A percentile compares a stretch with the other conserved stretches of the same genome.
Conservation (phyloP, 1,140 invertebrate species). For the Artemia franciscana region DNA sequence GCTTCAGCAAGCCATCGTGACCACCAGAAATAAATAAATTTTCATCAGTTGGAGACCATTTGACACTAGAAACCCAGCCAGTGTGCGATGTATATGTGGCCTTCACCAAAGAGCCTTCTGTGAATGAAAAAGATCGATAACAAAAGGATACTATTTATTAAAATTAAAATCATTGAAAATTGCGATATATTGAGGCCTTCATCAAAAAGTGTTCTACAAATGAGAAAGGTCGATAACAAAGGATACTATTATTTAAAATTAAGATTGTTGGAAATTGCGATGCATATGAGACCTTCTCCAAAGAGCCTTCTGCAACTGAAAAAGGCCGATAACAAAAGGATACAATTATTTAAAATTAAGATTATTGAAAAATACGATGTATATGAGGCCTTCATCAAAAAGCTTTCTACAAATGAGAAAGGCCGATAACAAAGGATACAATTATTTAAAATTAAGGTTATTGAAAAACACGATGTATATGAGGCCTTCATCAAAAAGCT, state of each 20-base stretch:
- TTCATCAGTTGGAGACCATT: slow-evolving; percentile 65
- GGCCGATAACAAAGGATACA: too few relatives aligned
- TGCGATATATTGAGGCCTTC: too few relatives aligned
- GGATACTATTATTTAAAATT: background rate
- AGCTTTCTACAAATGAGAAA: too few relatives aligned
- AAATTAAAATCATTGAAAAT: background rate
- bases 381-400: too few relatives aligned
- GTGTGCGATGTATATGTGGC: slow-evolving; percentile 66
- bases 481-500: slow-evolving; percentile 60
- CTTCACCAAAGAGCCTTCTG: slow-evolving; percentile 68
- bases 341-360: background rate
- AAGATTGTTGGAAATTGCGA: slow-evolving; percentile 33
- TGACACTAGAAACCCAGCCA: slow-evolving; percentile 69
- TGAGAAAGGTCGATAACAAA: too few relatives aligned
- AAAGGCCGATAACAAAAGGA: slow-evolving; percentile 9
- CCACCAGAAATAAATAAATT: slow-evolving; percentile 76
- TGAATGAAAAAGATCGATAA: slow-evolving; percentile 16
- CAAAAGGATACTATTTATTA: slow-evolving; percentile 2
- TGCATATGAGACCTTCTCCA: slow-evolving; percentile 65
- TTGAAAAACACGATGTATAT: slow-evolving; percentile 48
- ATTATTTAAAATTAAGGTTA: background rate
- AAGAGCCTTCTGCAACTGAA: slow-evolving; percentile 41
- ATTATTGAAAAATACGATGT: background rate
- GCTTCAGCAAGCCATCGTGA: slow-evolving; percentile 70
- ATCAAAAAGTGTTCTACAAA: too few relatives aligned